phyloP scores from a whole-genome alignment of 2,797 vertebrate species.

The Acrossocheilus fasciatus region DNA sequence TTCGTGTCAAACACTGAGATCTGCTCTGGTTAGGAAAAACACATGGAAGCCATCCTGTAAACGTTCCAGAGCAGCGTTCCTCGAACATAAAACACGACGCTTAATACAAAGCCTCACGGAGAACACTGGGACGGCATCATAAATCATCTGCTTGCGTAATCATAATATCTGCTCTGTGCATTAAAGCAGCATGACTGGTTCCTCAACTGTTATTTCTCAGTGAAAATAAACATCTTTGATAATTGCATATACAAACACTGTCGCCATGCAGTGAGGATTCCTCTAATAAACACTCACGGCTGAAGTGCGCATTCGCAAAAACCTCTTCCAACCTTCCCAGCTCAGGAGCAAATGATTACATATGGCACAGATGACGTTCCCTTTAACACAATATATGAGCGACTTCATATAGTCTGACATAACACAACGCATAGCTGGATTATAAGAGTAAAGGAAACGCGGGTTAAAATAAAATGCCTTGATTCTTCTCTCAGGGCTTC shows the following conservation, averaged over 20 bases:
- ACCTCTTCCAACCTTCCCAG: not conserved
- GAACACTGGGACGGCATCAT: not conserved
- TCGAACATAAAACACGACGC: not conserved
- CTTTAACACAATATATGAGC: not conserved
- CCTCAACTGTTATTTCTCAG: not conserved
- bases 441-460: not conserved
- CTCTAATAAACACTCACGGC: not conserved
- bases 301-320: not conserved
- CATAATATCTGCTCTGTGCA: not conserved
- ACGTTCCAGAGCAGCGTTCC: not conserved
- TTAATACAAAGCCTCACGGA: not conserved
- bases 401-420: not conserved
- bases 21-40: not conserved
- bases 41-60: not conserved
- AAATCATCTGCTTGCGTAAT: not conserved
- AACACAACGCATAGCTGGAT: not conserved
- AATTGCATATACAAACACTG: slow-evolving; percentile 10
- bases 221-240: not conserved
- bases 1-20: not conserved
- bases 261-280: not conserved
- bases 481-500: not conserved
- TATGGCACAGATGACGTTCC: not conserved
- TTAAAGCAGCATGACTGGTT: not conserved
- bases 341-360: not conserved
- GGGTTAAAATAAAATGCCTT: not conserved